These are phyloP conservation scores for Intoshia linei DNA, from an alignment of 1,140 invertebrate species.

Conservation along the genomic window DNA sequence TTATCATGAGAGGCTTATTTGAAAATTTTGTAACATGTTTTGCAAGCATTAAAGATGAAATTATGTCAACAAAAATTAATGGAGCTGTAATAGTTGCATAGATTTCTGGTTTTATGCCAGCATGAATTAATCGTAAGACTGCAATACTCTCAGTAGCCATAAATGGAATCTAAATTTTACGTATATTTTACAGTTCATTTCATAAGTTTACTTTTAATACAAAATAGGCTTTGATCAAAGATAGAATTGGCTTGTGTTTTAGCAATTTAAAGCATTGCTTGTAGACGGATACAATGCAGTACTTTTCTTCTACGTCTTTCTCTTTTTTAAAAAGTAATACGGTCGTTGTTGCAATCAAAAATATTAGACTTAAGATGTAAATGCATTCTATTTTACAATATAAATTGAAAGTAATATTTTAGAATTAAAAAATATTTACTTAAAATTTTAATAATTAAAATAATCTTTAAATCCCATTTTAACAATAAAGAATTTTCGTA, in stretches of 20 bases:
- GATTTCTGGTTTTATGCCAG: no score
- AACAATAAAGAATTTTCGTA: no score
- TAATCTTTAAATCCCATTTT: no score
- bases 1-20: no score
- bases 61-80: no score
- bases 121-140: no score
- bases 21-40: no score
- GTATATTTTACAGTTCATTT: background rate
- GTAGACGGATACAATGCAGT: slow-evolving; percentile 44
- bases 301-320: slow-evolving; percentile 26
- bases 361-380: slow-evolving; percentile 68
- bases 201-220: slow-evolving; percentile 43
- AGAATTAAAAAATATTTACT: background rate
- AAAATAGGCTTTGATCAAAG: slow-evolving; percentile 41
- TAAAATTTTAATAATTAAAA: no score
- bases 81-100: no score
- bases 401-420: background rate
- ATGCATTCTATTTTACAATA: slow-evolving; percentile 36
- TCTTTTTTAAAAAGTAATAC: slow-evolving; percentile 62
- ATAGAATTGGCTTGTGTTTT: slow-evolving; percentile 38
- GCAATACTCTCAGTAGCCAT: no score
- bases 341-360: slow-evolving; percentile 54
- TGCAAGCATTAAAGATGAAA: no score
- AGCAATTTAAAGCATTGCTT: slow-evolving; percentile 46
- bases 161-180: slow-evolving; percentile 3